Percentiles rank a stretch among this genome's conserved stretches.
Conservation (phyloP, 2,113 vertebrate genomes). For the Austrofundulus limnaeus region DNA sequence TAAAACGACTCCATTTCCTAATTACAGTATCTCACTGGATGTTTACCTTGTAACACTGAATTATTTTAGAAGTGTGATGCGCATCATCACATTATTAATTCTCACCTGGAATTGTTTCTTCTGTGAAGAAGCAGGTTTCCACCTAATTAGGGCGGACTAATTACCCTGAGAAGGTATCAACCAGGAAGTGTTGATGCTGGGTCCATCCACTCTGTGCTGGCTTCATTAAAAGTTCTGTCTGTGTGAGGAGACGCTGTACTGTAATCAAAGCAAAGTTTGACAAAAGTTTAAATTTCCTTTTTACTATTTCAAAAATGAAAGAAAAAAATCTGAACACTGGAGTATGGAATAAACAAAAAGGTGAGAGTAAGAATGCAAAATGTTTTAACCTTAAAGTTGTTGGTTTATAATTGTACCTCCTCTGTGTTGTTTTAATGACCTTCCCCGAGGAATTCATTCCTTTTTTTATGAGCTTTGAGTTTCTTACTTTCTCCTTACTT, state of each 20-base stretch:
- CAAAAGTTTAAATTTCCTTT: constrained; percentile 29
- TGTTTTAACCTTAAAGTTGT: too few relatives aligned
- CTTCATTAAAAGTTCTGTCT: constrained; percentile 55
- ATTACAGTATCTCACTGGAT: constrained; percentile 51
- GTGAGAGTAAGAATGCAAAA: too few relatives aligned
- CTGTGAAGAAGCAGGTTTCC: constrained; percentile 55
- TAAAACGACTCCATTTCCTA: constrained; percentile 52
- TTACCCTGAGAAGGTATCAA: constrained; percentile 62
- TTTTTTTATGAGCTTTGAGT: too few relatives aligned
- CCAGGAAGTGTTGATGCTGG: constrained; percentile 48
- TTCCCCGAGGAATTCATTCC: too few relatives aligned
- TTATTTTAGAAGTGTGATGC: constrained; percentile 45
- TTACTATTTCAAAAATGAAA: neutral
- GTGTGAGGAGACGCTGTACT: constrained; percentile 27
- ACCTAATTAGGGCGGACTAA: constrained; percentile 68
- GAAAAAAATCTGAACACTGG: neutral
- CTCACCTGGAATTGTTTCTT: constrained; percentile 63
- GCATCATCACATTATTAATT: constrained; percentile 49
- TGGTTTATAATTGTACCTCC: too few relatives aligned
- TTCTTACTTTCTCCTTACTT: neutral
- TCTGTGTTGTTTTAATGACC: too few relatives aligned
- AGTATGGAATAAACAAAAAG: neutral
- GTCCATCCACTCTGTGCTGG: constrained; percentile 32
- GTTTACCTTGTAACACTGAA: constrained; percentile 54
- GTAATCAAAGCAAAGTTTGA: constrained; percentile 39